Evolutionary conservation across 2,888 invertebrate genomes (phyloP).

Genomic region (Anagyrus pseudococci): DNA sequence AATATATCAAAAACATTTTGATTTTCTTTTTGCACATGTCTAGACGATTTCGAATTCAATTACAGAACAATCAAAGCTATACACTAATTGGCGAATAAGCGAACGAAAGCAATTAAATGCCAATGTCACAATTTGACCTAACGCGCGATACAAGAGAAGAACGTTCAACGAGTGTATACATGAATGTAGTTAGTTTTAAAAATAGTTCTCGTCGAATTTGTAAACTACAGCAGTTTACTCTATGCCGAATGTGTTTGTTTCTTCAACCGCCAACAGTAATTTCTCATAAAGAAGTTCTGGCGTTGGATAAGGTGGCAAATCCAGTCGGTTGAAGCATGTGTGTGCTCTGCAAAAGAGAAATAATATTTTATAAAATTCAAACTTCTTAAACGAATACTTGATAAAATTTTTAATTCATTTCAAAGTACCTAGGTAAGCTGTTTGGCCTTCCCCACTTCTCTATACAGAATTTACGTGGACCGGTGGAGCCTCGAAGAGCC

Average conservation of each 20-base stretch:
- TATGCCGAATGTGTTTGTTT: constrained; percentile 95
- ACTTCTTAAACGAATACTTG: not conserved
- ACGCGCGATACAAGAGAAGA: constrained; percentile 26
- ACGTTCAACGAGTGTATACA: constrained; percentile 14
- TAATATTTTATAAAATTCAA: constrained; percentile 8
- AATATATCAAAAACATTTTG: too few relatives aligned
- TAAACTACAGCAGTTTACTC: constrained; percentile 68
- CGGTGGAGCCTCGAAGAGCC: constrained; percentile 92
- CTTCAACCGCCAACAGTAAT: constrained; percentile 90
- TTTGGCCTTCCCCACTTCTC: constrained; percentile 97
- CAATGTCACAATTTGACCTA: constrained; percentile 18
- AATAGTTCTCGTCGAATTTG: constrained; percentile 9
- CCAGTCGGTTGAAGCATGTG: constrained; percentile 97
- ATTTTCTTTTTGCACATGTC: too few relatives aligned
- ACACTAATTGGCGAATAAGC: constrained; percentile 26
- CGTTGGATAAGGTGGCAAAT: constrained; percentile 94
- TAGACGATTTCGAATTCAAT: too few relatives aligned
- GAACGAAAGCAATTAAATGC: constrained; percentile 34
- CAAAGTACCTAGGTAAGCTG: constrained; percentile 79
- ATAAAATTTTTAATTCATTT: not conserved
- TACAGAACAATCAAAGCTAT: too few relatives aligned
- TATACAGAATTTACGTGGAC: constrained; percentile 94
- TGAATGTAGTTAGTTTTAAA: constrained; percentile 24
- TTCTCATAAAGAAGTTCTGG: constrained; percentile 92
- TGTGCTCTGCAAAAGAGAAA: constrained; percentile 73